Evolutionary conservation across 1,140 invertebrate species (phyloP).

Genomic region (Zaprionus tsacasi): DNA sequence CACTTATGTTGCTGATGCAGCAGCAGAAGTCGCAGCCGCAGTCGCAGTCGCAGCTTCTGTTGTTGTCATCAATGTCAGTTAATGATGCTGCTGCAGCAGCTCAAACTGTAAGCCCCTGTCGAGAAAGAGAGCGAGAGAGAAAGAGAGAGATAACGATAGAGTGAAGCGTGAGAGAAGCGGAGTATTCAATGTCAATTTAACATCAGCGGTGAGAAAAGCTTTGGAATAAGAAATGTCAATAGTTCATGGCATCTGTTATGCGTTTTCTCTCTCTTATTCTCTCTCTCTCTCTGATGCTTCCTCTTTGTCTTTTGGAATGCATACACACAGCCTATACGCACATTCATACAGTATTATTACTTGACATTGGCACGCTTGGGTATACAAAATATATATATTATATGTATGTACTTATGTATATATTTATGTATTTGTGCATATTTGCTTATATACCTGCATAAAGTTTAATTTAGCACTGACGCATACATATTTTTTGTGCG

Average conservation of each 20-base stretch:
- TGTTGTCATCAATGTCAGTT: constrained; percentile 40
- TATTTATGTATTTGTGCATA: not conserved
- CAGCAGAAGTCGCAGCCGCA: no score
- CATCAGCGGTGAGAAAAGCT: constrained; percentile 24
- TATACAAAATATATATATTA: not conserved
- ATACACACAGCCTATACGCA: no score
- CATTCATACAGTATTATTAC: constrained; percentile 1
- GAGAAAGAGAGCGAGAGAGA: constrained; percentile 13
- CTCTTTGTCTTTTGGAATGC: constrained; percentile 2
- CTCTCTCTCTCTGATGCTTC: constrained; percentile 1
- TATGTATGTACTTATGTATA: constrained; percentile 9
- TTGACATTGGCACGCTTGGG: constrained; percentile 17
- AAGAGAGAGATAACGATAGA: constrained; percentile 4
- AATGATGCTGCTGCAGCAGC: constrained; percentile 31
- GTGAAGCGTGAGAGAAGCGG: not conserved
- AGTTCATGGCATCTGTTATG: constrained; percentile 41
- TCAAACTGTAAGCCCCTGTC: not conserved
- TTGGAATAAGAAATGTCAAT: constrained; percentile 34
- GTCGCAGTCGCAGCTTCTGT: not conserved
- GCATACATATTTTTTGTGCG: not conserved
- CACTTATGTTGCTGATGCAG: constrained; percentile 43
- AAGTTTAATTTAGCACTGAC: constrained; percentile 9
- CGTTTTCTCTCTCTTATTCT: constrained; percentile 1
- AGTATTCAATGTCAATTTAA: constrained; percentile 38
- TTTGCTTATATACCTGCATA: not conserved